Evolutionary conservation across 2,888 invertebrate genomes (phyloP).

Genomic region (Oscheius onirici): DNA sequence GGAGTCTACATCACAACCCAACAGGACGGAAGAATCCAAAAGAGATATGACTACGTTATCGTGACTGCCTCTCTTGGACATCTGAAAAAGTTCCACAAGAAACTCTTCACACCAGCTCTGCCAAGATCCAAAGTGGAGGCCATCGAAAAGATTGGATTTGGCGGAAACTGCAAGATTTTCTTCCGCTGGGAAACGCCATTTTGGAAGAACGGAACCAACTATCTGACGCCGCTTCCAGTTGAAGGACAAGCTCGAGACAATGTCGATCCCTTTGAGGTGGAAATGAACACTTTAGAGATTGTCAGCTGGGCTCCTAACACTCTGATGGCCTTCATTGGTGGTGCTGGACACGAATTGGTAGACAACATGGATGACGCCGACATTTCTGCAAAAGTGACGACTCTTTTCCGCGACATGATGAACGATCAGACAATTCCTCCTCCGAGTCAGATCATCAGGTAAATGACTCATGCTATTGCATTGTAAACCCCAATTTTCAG

Average conservation of each 20-base stretch:
- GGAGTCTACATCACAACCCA: constrained; percentile 25
- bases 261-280: constrained; percentile 51
- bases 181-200: constrained; percentile 63
- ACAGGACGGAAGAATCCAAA: constrained; percentile 32
- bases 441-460: constrained; percentile 46
- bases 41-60: constrained; percentile 62
- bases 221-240: constrained; percentile 58
- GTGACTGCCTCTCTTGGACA: constrained; percentile 67
- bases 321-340: constrained; percentile 64
- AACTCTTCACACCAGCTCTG: constrained; percentile 53
- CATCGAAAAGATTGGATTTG: constrained; percentile 61
- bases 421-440: constrained; percentile 46
- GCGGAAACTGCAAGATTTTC: constrained; percentile 62
- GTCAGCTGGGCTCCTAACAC: constrained; percentile 60
- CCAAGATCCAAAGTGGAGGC: constrained; percentile 60
- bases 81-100: constrained; percentile 58
- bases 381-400: constrained; percentile 50
- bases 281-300: constrained; percentile 53
- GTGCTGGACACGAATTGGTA: constrained; percentile 58
- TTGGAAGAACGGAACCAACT: constrained; percentile 58
- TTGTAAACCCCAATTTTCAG: constrained; percentile 36
- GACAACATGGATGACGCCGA: constrained; percentile 59
- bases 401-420: constrained; percentile 55
- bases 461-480: not conserved
- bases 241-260: constrained; percentile 44